A percentile compares a stretch with the other conserved stretches of the same genome.
These are phyloP conservation scores for Plebejus argus DNA, from an alignment of 2,888 invertebrate species.

Conservation along the genomic window DNA sequence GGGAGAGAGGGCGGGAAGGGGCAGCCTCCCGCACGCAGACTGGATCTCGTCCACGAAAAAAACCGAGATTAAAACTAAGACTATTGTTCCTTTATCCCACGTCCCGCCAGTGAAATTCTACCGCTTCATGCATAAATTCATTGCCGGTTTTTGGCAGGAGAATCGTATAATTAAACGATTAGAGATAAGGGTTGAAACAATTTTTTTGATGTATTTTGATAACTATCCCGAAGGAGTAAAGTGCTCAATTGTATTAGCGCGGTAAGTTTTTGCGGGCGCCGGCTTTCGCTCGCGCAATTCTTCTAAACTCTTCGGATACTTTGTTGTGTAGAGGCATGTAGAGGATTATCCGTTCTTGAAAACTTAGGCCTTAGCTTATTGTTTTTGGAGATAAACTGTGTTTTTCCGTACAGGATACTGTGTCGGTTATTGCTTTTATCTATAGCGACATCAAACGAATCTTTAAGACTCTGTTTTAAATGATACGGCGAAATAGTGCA, in stretches of 20 bases:
- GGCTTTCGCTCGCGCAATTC: constrained; percentile 59
- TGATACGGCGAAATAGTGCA: too few species aligned
- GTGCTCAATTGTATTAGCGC: constrained; percentile 43
- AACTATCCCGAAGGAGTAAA: constrained; percentile 47
- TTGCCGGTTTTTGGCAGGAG: constrained; percentile 65
- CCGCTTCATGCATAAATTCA: constrained; percentile 78
- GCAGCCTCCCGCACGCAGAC: constrained; percentile 61
- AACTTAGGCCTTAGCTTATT: neutral
- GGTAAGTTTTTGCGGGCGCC: constrained; percentile 57
- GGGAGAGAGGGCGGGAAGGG: constrained; percentile 42
- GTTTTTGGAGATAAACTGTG: neutral
- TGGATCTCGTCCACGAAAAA: constrained; percentile 62
- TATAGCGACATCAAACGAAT: neutral
- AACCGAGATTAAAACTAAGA: constrained; percentile 72
- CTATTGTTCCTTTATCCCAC: constrained; percentile 73
- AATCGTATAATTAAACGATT: constrained; percentile 70
- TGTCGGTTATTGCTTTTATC: neutral
- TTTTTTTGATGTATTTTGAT: constrained; percentile 46
- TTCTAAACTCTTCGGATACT: constrained; percentile 57
- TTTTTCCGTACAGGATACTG: neutral
- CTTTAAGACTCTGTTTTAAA: neutral
- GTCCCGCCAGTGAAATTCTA: constrained; percentile 62
- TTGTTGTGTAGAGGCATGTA: constrained; percentile 50
- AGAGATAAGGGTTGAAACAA: constrained; percentile 56
- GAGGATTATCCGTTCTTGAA: constrained; percentile 30